Evolutionary conservation across 2,113 vertebrate species (phyloP).

Genomic region (Sitta europaea): DNA sequence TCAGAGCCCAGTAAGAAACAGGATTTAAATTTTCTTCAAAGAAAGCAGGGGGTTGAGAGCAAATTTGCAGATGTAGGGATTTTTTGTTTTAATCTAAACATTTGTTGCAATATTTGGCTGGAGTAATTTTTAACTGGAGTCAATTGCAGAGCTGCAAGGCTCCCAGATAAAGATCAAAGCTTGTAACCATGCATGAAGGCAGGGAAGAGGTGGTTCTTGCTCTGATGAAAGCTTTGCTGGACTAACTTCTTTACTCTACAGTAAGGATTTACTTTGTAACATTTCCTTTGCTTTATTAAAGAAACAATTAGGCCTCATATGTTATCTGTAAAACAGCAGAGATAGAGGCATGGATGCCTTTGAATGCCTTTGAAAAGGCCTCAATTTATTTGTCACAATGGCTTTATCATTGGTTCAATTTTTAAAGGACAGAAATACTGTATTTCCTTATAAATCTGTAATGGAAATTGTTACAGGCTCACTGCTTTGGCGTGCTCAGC

Average conservation of each 20-base stretch:
- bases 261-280: background rate
- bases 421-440: background rate
- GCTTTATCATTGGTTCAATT: background rate
- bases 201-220: background rate
- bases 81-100: slow-evolving; percentile 1
- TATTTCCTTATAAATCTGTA: background rate
- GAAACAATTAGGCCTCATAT: background rate
- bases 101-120: background rate
- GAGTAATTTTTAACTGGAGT: background rate
- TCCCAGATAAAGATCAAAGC: slow-evolving; percentile 12
- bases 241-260: background rate
- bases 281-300: background rate
- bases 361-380: background rate
- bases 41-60: background rate
- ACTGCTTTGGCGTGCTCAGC: background rate
- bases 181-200: background rate
- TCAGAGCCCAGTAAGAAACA: background rate
- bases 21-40: slow-evolving; percentile 42
- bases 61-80: background rate
- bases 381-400: background rate
- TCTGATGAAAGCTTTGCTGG: background rate
- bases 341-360: background rate
- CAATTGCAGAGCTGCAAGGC: background rate
- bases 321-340: background rate
- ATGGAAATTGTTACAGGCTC: background rate